Conservation (phyloP, 2,113 vertebrate genomes). For the Steatornis caripensis region DNA sequence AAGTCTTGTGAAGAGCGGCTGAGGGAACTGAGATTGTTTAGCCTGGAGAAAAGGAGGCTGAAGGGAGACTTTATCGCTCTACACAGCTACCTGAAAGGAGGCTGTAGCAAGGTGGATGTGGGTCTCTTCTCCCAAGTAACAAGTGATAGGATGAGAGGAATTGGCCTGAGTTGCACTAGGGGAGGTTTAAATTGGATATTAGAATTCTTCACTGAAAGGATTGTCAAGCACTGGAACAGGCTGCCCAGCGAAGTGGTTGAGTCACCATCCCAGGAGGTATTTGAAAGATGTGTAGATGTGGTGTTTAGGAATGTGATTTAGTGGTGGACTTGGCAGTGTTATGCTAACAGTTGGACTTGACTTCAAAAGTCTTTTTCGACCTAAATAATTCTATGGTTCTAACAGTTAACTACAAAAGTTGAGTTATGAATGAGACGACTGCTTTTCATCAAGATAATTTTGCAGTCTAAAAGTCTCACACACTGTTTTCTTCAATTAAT, state of each 20-base stretch:
- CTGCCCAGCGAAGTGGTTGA: background rate
- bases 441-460: too few relatives aligned
- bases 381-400: too few relatives aligned
- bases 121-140: too few relatives aligned
- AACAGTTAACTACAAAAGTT: too few relatives aligned
- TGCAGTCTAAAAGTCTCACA: background rate
- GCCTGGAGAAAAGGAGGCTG: background rate
- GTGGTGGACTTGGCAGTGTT: background rate
- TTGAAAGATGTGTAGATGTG: background rate
- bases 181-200: too few relatives aligned
- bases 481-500: background rate
- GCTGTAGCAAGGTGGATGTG: too few relatives aligned
- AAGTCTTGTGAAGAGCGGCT: too few relatives aligned
- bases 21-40: too few relatives aligned
- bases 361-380: background rate
- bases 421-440: too few relatives aligned
- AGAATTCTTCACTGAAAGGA: background rate
- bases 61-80: background rate
- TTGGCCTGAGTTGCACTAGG: too few relatives aligned
- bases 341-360: background rate
- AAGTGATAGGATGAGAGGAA: too few relatives aligned
- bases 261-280: background rate
- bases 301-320: background rate
- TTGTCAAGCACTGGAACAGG: background rate
- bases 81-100: too few relatives aligned